These are phyloP conservation scores for Lutraria lutraria DNA, from an alignment of 2,888 invertebrate genomes.

Conservation along the genomic window DNA sequence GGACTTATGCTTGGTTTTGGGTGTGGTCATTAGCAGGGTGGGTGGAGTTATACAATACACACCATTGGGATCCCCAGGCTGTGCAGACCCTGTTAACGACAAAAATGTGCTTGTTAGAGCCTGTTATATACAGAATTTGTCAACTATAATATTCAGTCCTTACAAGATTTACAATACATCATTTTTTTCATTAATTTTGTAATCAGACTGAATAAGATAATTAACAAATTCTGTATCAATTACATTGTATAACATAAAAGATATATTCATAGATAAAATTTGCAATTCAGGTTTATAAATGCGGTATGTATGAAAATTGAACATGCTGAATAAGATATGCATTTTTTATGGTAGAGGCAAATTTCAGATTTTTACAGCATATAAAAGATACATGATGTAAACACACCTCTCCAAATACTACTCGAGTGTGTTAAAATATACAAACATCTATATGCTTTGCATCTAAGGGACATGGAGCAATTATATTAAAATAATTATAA, in stretches of 20 bases:
- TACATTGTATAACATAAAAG: neutral
- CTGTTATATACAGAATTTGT: conserved; percentile 10
- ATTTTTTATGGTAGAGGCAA: too few species aligned
- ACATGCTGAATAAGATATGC: too few species aligned
- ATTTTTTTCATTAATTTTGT: neutral
- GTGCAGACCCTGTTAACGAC: conserved; percentile 64
- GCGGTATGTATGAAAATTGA: too few species aligned
- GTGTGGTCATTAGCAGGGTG: conserved; percentile 46
- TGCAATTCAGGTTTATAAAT: too few species aligned
- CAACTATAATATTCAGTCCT: neutral
- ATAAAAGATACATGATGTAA: too few species aligned
- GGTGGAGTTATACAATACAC: conserved; percentile 61
- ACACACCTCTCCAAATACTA: too few species aligned
- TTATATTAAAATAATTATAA: too few species aligned
- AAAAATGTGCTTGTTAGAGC: conserved; percentile 41
- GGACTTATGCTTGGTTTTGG: conserved; percentile 26
- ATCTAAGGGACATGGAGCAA: too few species aligned
- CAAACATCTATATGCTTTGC: too few species aligned
- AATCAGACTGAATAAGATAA: neutral
- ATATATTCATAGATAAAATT: neutral
- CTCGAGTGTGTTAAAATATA: too few species aligned
- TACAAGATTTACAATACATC: neutral
- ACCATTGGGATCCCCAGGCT: conserved; percentile 69
- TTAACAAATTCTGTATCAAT: neutral
- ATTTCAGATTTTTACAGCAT: too few species aligned